These are phyloP conservation scores for Clamator glandarius DNA, from an alignment of 2,797 vertebrate species.

Conservation along the genomic window DNA sequence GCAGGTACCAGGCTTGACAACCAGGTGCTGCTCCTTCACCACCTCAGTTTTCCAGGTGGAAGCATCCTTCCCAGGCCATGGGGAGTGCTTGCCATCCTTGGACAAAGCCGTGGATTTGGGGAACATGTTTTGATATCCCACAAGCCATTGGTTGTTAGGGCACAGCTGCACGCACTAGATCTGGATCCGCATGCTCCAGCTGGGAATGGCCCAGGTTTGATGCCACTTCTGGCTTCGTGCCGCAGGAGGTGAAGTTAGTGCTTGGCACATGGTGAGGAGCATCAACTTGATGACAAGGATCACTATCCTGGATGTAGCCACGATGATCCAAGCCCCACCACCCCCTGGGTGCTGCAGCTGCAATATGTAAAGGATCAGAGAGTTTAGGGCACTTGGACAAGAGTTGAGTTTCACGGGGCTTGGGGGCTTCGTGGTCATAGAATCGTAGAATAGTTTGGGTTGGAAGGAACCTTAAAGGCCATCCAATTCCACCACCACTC, in stretches of 20 bases:
- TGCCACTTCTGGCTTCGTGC: too few relatives aligned
- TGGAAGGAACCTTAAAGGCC: too few relatives aligned
- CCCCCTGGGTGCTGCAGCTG: neutral
- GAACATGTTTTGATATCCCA: neutral
- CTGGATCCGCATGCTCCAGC: rapidly evolving
- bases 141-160: rapidly evolving
- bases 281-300: neutral
- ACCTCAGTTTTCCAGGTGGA: too few relatives aligned
- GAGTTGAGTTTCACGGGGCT: too few relatives aligned
- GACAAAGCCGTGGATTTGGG: too few relatives aligned
- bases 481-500: too few relatives aligned
- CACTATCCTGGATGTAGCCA: too few relatives aligned
- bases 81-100: too few relatives aligned
- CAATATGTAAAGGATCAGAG: too few relatives aligned
- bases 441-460: too few relatives aligned
- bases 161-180: rapidly evolving
- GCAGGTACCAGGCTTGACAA: rapidly evolving
- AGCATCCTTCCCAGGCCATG: rapidly evolving
- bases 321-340: neutral
- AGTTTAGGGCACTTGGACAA: too few relatives aligned
- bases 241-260: rapidly evolving
- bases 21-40: neutral
- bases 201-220: rapidly evolving
- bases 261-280: rapidly evolving
- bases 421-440: too few relatives aligned